Evolutionary conservation across 2,888 invertebrate species (phyloP), one percentile per base, ranked within the genome.

Genomic region (Pristionchus mayeri): DNA sequence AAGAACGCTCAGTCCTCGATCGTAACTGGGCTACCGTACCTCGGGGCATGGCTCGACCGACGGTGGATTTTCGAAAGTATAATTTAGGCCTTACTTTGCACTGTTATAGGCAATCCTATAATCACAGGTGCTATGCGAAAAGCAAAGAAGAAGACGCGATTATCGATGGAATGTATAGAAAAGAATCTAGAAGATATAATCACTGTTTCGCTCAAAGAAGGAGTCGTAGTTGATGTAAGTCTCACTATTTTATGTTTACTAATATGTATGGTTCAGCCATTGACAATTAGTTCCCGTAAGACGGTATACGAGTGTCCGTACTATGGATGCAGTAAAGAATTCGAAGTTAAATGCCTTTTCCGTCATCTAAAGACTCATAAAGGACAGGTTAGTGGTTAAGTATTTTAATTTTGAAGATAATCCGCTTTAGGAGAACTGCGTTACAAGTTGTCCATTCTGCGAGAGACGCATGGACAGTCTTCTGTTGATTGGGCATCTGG

Each of bases 201-300:
- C 27, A 9, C 48, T 48, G 30, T 76, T 76, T n/a, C 76, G 27
- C 48, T 48, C 27, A 48, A 34, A 18, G 76, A 76, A 76, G 50
- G 76, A 76, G 50, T 76, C 18, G 6, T 30, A 48, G 30, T 76
- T 48, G 48, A 76, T 76, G 76, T 48, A 48, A 48, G 76, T 76
- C 18, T 27, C 11, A 21, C 6, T 2, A 18, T 24, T 44, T 24
- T 48, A 9, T 18, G 48, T 18, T 48, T 48, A n/a, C 16, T 48
- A 9, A 48, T 16, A 24, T 16, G 30, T 3, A 9, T 48, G 27
- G 0, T 76, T 76, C 27, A 76, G 76, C 76, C 76, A 37, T 16
- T 48, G 21, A 48, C 76, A 48, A 24, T 76, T 4, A 24, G 48
- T 76, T 27, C 13, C 18, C 44, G 48, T 44, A 76, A 44, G 50